Conservation (phyloP, 2,797 vertebrate species). For the Etheostoma perlongum region DNA sequence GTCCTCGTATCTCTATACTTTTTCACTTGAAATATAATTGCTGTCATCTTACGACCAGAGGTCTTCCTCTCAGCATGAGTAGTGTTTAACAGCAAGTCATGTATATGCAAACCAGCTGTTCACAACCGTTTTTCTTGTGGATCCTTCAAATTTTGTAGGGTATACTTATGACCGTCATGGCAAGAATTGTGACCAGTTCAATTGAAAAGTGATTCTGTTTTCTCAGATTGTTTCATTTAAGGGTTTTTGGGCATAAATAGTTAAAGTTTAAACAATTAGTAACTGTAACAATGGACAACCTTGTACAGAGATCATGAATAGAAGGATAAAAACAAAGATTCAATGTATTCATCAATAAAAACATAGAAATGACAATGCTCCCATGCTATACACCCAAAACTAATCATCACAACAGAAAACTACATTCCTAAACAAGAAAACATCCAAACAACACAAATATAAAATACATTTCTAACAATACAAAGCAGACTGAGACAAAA, state of each 20-base stretch:
- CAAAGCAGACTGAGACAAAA: not conserved
- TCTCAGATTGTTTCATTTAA: not conserved
- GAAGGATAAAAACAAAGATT: not conserved
- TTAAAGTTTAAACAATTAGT: too few species aligned
- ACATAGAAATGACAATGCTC: not conserved
- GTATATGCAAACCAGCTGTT: not conserved
- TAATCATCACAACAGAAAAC: not conserved
- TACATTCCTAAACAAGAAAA: not conserved
- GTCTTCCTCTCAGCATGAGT: not conserved
- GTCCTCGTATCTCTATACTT: slow-evolving; percentile 55
- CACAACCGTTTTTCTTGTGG: not conserved
- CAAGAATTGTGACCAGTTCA: not conserved
- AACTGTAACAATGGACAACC: not conserved
- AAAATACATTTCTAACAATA: not conserved
- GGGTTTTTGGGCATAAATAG: not conserved
- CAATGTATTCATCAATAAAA: not conserved
- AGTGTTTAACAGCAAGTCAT: not conserved
- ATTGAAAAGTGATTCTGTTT: not conserved
- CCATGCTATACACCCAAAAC: not conserved
- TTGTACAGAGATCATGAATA: not conserved
- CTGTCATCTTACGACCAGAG: too few species aligned
- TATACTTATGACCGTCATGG: not conserved
- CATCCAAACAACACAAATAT: not conserved
- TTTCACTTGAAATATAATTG: not conserved
- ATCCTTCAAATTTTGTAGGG: not conserved